Evolutionary conservation across 2,113 vertebrate genomes (phyloP), one percentile per base, ranked within the genome.

Genomic region (Xenus cinereus): DNA sequence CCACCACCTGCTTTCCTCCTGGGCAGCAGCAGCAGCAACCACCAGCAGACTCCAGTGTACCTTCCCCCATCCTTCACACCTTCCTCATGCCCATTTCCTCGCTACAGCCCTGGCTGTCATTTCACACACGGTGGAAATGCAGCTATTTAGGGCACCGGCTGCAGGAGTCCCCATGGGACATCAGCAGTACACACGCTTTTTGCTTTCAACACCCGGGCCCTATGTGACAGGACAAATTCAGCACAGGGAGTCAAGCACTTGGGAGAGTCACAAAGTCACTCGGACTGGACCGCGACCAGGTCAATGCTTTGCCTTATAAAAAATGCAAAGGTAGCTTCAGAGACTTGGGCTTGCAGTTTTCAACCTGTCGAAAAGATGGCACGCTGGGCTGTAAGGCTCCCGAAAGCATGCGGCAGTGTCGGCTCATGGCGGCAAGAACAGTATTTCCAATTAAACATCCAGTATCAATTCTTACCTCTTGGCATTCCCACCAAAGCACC

Each of bases 371-470:
- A 4, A 62, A 67, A 87, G 56, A 14, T 3, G 45, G 17, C 12
- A 48, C 1, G 0, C 26, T 11, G n/a, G 22, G 37, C 53, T 73
- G 28, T 19, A 15, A 9, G 45, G 54, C n/a, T 86, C 24, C 39
- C 30, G 16, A 43, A 35, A 18, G 50, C 30, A 48, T 0, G 0
- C 23, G 39, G 43, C 15, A 45, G 7, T 11, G 15, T 0, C 19
- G 16, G 48, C 30, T 82, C 14, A 9, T 12, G 9, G 37, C 24
- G 75, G 48, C 24, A 43, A 84, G 56, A 78, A 17, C 10, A 32
- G 43, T 7, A 28, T 41, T 81, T 57, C 66, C 18, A 24, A 3
- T 60, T 39, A 28, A 89, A 37, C 57, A 37, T 33, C 20, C 77
- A 62, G 2, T 15, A 89, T 7, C 57, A 56, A 4, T 78, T 79